A percentile compares a stretch with the other conserved stretches of the same genome.
phyloP scores from a whole-genome alignment of 1,140 invertebrate genomes.

The Carposina sasakii region DNA sequence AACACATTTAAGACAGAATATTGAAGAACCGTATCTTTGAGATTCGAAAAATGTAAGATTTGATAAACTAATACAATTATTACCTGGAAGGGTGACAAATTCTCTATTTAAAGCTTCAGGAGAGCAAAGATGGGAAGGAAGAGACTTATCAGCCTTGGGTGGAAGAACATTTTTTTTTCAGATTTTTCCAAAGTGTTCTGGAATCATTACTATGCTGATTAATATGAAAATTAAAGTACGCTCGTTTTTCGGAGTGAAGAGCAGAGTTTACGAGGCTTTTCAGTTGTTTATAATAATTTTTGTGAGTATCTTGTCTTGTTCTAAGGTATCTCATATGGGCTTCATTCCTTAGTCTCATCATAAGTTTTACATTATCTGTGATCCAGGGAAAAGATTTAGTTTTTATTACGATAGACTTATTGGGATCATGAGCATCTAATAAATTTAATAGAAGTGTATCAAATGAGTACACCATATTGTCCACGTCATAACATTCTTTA shows the following conservation, averaged over 20 bases:
- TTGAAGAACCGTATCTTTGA: background rate
- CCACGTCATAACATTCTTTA: background rate
- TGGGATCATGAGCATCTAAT: constrained; percentile 1
- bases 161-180: constrained; percentile 4
- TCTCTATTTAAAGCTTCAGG: constrained; percentile 1
- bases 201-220: background rate
- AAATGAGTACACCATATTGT: background rate
- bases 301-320: background rate
- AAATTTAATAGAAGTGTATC: background rate
- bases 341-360: constrained; percentile 11
- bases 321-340: background rate
- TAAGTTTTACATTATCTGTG: background rate
- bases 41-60: constrained; percentile 1
- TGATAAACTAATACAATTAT: background rate
- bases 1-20: background rate
- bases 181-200: constrained; percentile 6
- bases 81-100: background rate
- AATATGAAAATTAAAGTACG: constrained; percentile 8
- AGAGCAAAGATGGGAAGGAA: background rate
- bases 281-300: constrained; percentile 5
- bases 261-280: constrained; percentile 1
- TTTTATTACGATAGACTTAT: constrained; percentile 1
- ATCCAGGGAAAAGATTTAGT: background rate
- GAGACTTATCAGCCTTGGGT: background rate
- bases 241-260: constrained; percentile 3